phyloP scores from a whole-genome alignment of 2,113 vertebrate genomes.

The Anarhynchus alexandrinus region DNA sequence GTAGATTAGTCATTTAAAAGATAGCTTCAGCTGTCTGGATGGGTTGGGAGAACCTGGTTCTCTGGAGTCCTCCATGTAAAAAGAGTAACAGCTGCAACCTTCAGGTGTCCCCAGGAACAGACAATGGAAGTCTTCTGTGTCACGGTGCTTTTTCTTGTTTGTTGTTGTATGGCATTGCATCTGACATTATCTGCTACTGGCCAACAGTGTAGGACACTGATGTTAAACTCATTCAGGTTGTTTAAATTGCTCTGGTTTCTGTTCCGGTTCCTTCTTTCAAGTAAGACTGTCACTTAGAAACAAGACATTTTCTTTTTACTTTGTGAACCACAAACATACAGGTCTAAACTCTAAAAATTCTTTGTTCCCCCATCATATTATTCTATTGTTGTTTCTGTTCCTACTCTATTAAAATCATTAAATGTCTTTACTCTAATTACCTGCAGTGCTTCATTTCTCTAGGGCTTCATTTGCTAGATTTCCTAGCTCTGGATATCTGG shows the following conservation, averaged over 20 bases:
- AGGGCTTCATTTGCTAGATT: background rate
- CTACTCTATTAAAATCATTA: background rate
- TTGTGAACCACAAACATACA: background rate
- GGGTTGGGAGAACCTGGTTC: background rate
- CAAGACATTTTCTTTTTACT: background rate
- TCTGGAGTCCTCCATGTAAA: background rate
- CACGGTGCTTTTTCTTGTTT: background rate
- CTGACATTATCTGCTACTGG: background rate
- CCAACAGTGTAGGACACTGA: background rate
- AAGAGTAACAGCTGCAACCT: background rate
- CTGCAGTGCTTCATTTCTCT: background rate
- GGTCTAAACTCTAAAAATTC: background rate
- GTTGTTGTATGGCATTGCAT: background rate
- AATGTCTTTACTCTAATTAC: background rate
- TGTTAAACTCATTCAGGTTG: background rate
- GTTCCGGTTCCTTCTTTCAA: background rate
- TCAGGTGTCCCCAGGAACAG: background rate
- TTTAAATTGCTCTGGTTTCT: background rate
- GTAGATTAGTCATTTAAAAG: background rate
- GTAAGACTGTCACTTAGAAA: background rate
- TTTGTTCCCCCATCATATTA: background rate
- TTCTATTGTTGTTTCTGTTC: background rate
- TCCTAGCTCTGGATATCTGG: background rate
- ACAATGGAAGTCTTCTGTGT: background rate
- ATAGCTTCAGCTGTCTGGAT: background rate